Percentiles rank a stretch among this genome's conserved stretches.
phyloP scores from a whole-genome alignment of 2,113 vertebrate species.

The Paracanthobrama guichenoti region DNA sequence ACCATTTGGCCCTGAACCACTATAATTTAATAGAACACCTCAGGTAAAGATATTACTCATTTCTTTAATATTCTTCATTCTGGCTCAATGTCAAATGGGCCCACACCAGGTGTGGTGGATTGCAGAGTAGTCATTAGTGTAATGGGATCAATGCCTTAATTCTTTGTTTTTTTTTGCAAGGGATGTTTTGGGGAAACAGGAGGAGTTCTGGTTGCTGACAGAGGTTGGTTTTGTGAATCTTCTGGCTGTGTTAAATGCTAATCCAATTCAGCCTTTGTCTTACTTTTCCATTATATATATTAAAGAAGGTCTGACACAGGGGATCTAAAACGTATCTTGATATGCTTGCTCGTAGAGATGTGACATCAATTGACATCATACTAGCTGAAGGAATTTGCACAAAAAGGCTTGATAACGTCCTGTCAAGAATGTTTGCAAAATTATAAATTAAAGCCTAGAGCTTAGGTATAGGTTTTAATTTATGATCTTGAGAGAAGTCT shows the following conservation, averaged over 20 bases:
- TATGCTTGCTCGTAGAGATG: background rate
- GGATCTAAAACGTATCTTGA: conserved; percentile 12
- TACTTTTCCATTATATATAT: conserved; percentile 43
- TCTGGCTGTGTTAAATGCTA: conserved; percentile 34
- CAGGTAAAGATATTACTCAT: conserved; percentile 23
- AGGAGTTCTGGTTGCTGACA: conserved; percentile 39
- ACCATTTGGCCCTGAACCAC: conserved; percentile 12
- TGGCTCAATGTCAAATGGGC: conserved; percentile 25
- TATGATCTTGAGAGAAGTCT: background rate
- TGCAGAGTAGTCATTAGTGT: conserved; percentile 41
- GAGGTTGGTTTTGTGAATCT: conserved; percentile 18
- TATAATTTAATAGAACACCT: conserved; percentile 1
- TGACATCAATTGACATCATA: no score
- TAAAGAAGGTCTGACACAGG: conserved; percentile 33
- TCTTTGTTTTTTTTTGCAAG: background rate
- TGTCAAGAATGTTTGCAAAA: conserved; percentile 17
- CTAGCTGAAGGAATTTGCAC: background rate
- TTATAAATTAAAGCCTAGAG: background rate
- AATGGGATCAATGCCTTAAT: conserved; percentile 46
- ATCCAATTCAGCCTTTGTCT: conserved; percentile 36
- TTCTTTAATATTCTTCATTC: conserved; percentile 42
- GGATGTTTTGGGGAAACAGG: conserved; percentile 11
- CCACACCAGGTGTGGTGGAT: conserved; percentile 16
- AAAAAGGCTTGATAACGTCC: conserved; percentile 12
- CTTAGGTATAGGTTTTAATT: background rate